Evolutionary conservation across 2,888 invertebrate species (phyloP), one percentile per base, ranked within the genome.

Genomic region (Baronia brevicornis): DNA sequence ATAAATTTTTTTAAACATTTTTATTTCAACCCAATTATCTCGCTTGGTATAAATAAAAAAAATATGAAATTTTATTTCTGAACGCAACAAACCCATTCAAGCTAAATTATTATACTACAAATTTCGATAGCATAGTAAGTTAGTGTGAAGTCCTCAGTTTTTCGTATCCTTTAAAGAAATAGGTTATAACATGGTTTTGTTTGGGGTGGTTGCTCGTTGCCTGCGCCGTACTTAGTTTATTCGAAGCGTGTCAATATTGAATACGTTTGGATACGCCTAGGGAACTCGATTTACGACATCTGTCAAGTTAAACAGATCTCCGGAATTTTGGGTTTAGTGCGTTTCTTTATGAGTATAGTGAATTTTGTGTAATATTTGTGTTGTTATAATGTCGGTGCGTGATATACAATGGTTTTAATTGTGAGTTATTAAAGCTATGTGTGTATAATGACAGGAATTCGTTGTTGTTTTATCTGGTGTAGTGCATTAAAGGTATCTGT

Each of bases 361-460:
- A 50, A 51, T 60, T 60, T 64, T 40, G 50, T 51, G 52, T 58
- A 54, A 54, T 57, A 52, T 49, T 56, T 46, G 49, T 62, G 58
- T 44, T 54, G 26, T 41, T 44, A 49, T 34, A 41, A 55, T 60
- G 56, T 51, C 48, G 48, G 52, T 66, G 64, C 60, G 56, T 45
- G 33, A 42, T 41, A 51, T 51, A 50, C 43, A 59, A 62, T 67
- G 59, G 48, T 44, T 51, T 48, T 56, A 57, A 44, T 33, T 46
- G 56, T 62, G 55, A 52, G 48, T 49, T 54, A 51, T 55, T 65
- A 41, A 44, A 59, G 60, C 51, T 60, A 50, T 60, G 64, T 59
- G 60, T 47, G 49, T 71, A 74, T 60, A 67, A 77, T 77, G 74
- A 54, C 50, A 56, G 66, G 68, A 70, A 70, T 72, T 64, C 22